Evolutionary conservation across 2,888 invertebrate genomes (phyloP), one percentile per base, ranked within the genome.

Genomic region (Chrysomela aeneicollis): DNA sequence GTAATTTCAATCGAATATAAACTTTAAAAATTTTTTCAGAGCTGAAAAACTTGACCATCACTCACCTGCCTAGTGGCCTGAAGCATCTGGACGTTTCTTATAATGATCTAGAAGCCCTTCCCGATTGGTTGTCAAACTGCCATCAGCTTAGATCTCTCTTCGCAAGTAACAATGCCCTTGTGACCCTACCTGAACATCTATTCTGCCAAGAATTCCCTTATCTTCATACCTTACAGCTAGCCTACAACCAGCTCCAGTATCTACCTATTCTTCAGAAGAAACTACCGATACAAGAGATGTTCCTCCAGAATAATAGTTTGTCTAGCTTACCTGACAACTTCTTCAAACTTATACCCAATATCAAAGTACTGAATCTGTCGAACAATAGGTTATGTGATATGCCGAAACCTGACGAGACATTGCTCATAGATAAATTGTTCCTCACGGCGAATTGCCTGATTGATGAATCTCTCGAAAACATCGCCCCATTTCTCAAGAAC

Each of bases 71-170:
- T 21, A 84, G 86, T 26, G 89, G 90, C 78, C 83, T 94, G 53
- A 87, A 89, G 70, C 91, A 92, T 78, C 85, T 94, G 51, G 91
- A 94, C 77, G 88, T 94, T 10, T 92, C 92, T 6, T 89, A 91
- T 79, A 94, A 94, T 77, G 89, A 89, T 74, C 82, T 94, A 64
- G 88, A 87, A 19, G 84, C 87, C 5, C 81, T 94, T 58, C 93
- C 94, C 0, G 90, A 90, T 73, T 94, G 93, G 93, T 83, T 92
- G 49, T 89, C 89, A 10, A 88, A 89, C 35, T 90, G 93, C 76
- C 88, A 88, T 17, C 88, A 90, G 67, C 83, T 94, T 52, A 87
- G 89, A 52, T 89, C 89, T 9, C 84, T 94, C 12, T 90, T 90
- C 74, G 93, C 92, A 15, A 90, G 89, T 72, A 90, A 92, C 79